Base-by-base conservation (phyloP, 2,113 vertebrate species). In the Baryphthengus martii region DNA sequence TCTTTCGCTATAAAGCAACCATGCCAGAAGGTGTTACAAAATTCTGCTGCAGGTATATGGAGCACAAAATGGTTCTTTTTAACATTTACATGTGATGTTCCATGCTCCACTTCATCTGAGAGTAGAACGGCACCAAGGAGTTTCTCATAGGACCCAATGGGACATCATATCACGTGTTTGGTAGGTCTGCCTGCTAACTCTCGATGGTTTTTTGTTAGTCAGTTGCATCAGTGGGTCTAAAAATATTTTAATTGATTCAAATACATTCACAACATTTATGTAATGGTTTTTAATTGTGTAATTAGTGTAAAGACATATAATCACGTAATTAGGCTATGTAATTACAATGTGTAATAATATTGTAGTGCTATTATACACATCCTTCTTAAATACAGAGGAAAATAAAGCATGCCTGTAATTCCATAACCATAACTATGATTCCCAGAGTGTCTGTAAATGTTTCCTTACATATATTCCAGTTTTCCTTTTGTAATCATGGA, bases 301-400 rank as follows among this genome's bases (percentile, higher is more conserved):
- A 97, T 97, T 97, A 97, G 87, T 83, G 76, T 97, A 96, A 96
- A 97, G 70, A 95, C 82, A 91, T 55, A 90, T 94, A 97, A 97
- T 96, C 75, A 96, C 67, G 58, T 95, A 94, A 95, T 97, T 96
- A 91, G 90, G 65, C 62, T 93, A 59, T 91, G 92, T 95, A 97
- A 96, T 97, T 97, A 90, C 94, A 94, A 94, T 71, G 86, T 93
- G 93, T 96, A 97, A 96, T 97, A 96, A 97, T 97, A 94, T 91
- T 95, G 90, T 89, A 93, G 83, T 67, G 61, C 44, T 75, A 28
- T 90, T 97, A 83, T 40, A 89, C 26, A 85, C 75, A 83, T 70
- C 66, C 82, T 75, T 92, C 92, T 88, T 86, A 96, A 96, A 79
- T 74, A 90, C 5, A 5, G 80, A 49, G 21, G 28, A 10, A 3